Percentiles rank a stretch among this genome's conserved stretches.
Evolutionary conservation across 2,797 vertebrate genomes (phyloP).

Genomic region (Acanthurus tractus): DNA sequence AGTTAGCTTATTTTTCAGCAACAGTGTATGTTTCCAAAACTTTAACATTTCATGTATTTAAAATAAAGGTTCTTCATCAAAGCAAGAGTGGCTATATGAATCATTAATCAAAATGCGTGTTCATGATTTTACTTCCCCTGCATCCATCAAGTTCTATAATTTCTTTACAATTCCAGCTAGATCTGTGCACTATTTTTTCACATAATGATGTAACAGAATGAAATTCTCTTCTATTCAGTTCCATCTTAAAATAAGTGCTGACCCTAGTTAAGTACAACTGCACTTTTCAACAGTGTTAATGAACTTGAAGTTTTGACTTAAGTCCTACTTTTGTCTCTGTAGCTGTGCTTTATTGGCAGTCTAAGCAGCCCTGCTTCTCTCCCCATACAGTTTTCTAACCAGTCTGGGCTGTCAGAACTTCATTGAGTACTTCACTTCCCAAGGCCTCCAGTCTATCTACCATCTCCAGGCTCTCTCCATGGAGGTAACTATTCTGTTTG

Average conservation of each 20-base stretch:
- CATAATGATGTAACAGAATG: slow-evolving; percentile 2
- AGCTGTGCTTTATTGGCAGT: slow-evolving; percentile 54
- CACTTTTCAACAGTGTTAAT: slow-evolving; percentile 1
- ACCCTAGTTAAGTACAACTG: slow-evolving; percentile 14
- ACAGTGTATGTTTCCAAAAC: slow-evolving; percentile 73
- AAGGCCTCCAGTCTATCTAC: slow-evolving; percentile 97
- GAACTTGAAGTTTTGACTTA: background rate
- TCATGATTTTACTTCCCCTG: slow-evolving; percentile 53
- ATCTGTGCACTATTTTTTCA: slow-evolving; percentile 14
- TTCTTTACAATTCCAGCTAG: slow-evolving; percentile 15
- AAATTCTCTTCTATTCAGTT: slow-evolving; percentile 3
- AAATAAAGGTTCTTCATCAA: slow-evolving; percentile 88
- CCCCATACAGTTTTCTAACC: slow-evolving; percentile 96
- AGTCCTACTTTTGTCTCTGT: slow-evolving; percentile 26
- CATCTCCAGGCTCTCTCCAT: slow-evolving; percentile 98
- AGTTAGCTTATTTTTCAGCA: slow-evolving; percentile 54
- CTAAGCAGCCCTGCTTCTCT: slow-evolving; percentile 86
- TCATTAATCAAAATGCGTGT: slow-evolving; percentile 85
- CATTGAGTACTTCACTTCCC: slow-evolving; percentile 98
- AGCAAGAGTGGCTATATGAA: slow-evolving; percentile 85
- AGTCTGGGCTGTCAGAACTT: slow-evolving; percentile 98
- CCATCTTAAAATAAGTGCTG: slow-evolving; percentile 25
- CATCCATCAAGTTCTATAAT: slow-evolving; percentile 37
- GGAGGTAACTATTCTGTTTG: slow-evolving; percentile 89
- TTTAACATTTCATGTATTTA: slow-evolving; percentile 84